A percentile compares a stretch with the other conserved stretches of the same genome.
phyloP scores from a whole-genome alignment of 2,888 invertebrate species.

The Pteria penguin region DNA sequence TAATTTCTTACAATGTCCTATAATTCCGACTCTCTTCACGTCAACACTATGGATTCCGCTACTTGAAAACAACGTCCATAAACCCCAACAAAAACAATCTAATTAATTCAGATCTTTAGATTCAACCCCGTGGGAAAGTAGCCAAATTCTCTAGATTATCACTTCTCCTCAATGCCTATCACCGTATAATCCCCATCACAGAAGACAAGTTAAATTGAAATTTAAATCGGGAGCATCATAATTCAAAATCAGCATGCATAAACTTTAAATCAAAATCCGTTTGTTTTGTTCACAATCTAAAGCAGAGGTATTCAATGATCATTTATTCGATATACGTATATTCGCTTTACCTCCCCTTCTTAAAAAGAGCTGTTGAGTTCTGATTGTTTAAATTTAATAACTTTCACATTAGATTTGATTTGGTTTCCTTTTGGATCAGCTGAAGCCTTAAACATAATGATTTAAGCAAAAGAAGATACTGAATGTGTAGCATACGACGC shows the following conservation, averaged over 20 bases:
- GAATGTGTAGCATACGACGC: background rate
- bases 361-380: too few species aligned
- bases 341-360: background rate
- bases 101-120: background rate
- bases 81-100: background rate
- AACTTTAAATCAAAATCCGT: background rate
- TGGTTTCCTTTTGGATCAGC: background rate
- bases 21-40: background rate
- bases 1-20: background rate
- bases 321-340: background rate
- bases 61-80: background rate
- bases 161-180: background rate
- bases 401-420: background rate
- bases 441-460: background rate
- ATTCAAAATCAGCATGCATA: background rate
- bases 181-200: background rate
- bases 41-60: background rate
- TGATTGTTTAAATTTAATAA: background rate
- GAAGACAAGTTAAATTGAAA: background rate
- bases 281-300: background rate
- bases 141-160: background rate
- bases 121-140: background rate
- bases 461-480: background rate
- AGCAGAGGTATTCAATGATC: background rate
- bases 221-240: background rate